Base-by-base conservation (phyloP, 1,140 invertebrate species). In the Tetraneura akinire region DNA sequence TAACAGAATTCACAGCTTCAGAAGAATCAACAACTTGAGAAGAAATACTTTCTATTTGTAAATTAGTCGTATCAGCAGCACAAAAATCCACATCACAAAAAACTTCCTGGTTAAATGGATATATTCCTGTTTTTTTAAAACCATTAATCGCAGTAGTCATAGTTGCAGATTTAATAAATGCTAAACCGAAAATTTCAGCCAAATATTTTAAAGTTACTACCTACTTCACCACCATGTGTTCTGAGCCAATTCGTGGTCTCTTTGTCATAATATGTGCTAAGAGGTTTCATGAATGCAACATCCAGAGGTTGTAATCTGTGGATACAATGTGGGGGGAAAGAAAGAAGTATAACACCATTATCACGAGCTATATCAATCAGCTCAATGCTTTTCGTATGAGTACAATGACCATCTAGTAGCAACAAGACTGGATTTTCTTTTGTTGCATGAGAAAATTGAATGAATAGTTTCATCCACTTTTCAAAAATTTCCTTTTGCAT, bases 231-330 rank as follows among this genome's bases (percentile, higher is more conserved):
- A 0, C 49, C 49, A 16, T 51, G 49, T 5, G 11, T 51, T 16
- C 49, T 13, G 14, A 51, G 49, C 11, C 49, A 51, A 51, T 51
- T 51, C 5, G 49, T 51, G 18, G 49, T 51, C 18, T 51, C 49
- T 51, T 51, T 51, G 14, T 51, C 49, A 51, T 51, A 51, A 16
- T 51, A 51, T 13, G 49, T 51, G 18, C 49, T 51, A 13, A 51
- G 14, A 16, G 49, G 49, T 16, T 51, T 51, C 49, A 51, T 51
- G 18, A 51, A 51, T 51, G 13, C 49, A 16, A 51, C 49, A 51
- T 51, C n/a, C 1, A 87, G 81, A 14, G 84, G 85, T 78, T 86
- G 85, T 10, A 85, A 78, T 83, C 84, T 85, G 66, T 85, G 84
- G 11, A 83, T 84, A 29, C 81, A 83, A 74, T 84, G 83, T 21